A percentile compares a stretch with the other conserved stretches of the same genome.
Conservation (phyloP, 1,140 invertebrate genomes). For the Dufourea novaeangliae region DNA sequence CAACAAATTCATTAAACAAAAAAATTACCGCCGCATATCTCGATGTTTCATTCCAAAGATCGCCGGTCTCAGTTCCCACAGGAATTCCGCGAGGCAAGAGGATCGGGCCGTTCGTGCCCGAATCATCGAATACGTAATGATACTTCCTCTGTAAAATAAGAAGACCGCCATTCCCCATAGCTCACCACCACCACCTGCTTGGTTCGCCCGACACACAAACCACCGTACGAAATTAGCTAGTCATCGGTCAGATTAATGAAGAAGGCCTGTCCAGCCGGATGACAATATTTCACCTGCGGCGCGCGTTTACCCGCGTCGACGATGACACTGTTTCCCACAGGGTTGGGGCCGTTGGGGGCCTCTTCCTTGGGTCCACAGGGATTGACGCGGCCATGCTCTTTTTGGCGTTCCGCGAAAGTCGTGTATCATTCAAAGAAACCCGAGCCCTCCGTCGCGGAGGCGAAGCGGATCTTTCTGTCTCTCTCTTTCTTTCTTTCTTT, state of each 20-base stretch:
- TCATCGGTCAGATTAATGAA: slow-evolving; percentile 53
- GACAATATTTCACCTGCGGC: slow-evolving; percentile 33
- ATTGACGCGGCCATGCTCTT: not conserved
- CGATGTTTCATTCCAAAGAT: too few species aligned
- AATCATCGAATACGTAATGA: slow-evolving; percentile 27
- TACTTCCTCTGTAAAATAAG: slow-evolving; percentile 9
- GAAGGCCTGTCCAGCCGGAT: not conserved
- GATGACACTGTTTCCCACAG: slow-evolving; percentile 38
- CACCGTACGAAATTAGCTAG: slow-evolving; percentile 49
- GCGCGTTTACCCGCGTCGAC: slow-evolving; percentile 3
- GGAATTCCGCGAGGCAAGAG: not conserved
- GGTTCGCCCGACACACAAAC: slow-evolving; percentile 11
- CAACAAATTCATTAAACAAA: too few species aligned
- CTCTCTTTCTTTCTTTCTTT: too few species aligned
- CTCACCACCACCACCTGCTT: too few species aligned
- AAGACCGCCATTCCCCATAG: not conserved
- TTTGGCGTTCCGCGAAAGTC: slow-evolving; percentile 29
- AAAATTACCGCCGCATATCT: too few species aligned
- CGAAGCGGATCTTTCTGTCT: too few species aligned
- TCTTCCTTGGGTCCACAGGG: not conserved
- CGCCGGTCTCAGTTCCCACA: not conserved
- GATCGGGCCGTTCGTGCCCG: not conserved
- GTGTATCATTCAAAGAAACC: slow-evolving; percentile 49
- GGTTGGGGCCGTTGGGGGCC: too few species aligned
- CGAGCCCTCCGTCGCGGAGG: slow-evolving; percentile 9